Percentiles rank a stretch among this genome's conserved stretches.
Conservation (phyloP, 2,113 vertebrate genomes). For the Butorides virescens region DNA sequence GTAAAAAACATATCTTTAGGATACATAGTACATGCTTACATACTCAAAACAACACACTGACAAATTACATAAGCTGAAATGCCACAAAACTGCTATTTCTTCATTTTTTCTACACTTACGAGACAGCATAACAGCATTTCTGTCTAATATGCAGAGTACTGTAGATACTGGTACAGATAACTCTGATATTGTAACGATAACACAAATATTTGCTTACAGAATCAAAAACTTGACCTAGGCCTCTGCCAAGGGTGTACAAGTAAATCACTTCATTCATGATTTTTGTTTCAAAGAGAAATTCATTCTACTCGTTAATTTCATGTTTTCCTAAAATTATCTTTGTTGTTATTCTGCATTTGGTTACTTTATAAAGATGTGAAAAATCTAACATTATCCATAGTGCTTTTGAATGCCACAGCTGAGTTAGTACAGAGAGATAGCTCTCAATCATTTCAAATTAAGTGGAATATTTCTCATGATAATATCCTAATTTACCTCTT, state of each 20-base stretch:
- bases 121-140: background rate
- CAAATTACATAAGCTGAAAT: background rate
- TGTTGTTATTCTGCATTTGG: slow-evolving; percentile 37
- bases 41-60: background rate
- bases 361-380: slow-evolving; percentile 30
- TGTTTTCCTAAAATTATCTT: slow-evolving; percentile 47
- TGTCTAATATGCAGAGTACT: background rate
- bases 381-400: slow-evolving; percentile 17
- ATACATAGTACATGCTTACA: background rate
- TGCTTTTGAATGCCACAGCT: slow-evolving; percentile 28
- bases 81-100: background rate
- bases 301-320: slow-evolving; percentile 48
- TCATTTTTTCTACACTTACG: background rate
- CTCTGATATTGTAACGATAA: background rate
- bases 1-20: background rate
- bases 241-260: background rate
- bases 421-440: slow-evolving; percentile 30
- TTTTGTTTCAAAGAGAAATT: slow-evolving; percentile 40
- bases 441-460: slow-evolving; percentile 44
- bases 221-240: slow-evolving; percentile 22
- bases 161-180: background rate
- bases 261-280: slow-evolving; percentile 38
- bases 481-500: slow-evolving; percentile 60
- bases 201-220: slow-evolving; percentile 31
- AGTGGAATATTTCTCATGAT: slow-evolving; percentile 53